phyloP scores from a whole-genome alignment of 2,113 vertebrate species.

The Pterocles gutturalis region DNA sequence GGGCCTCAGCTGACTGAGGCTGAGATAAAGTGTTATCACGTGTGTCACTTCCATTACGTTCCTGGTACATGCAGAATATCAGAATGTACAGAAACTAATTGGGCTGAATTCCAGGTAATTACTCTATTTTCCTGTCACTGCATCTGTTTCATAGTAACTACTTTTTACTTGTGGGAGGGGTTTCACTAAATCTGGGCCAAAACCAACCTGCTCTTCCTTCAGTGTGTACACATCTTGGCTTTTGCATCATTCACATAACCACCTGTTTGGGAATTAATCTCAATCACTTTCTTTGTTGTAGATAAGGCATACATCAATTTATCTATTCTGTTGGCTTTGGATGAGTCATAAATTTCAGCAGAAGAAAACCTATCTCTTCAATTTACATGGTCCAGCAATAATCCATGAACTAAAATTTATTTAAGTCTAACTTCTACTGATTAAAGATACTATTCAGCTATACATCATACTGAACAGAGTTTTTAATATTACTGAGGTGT shows the following conservation, averaged over 20 bases:
- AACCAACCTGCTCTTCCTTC: not conserved
- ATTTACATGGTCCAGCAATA: slow-evolving; percentile 35
- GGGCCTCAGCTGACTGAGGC: slow-evolving; percentile 1
- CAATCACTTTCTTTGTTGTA: not conserved
- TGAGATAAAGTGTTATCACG: slow-evolving; percentile 24
- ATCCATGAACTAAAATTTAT: slow-evolving; percentile 48
- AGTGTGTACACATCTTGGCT: not conserved
- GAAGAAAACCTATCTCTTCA: not conserved
- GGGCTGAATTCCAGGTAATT: slow-evolving; percentile 26
- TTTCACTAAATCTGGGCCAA: not conserved
- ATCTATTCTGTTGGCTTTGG: slow-evolving; percentile 19
- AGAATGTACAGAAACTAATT: not conserved
- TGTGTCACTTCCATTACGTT: not conserved
- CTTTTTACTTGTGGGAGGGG: not conserved
- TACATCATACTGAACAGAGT: not conserved
- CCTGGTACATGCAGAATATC: not conserved
- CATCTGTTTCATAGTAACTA: not conserved
- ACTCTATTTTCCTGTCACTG: not conserved
- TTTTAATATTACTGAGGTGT: slow-evolving; percentile 13
- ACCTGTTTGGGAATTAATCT: slow-evolving; percentile 20
- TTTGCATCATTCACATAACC: not conserved
- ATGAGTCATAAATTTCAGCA: slow-evolving; percentile 4
- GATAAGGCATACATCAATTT: slow-evolving; percentile 11
- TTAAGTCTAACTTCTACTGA: slow-evolving; percentile 10
- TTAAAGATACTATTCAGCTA: slow-evolving; percentile 5